Evolutionary conservation across 2,888 invertebrate genomes (phyloP), one percentile per base, ranked within the genome.

Genomic region (Antheraea assamensis): DNA sequence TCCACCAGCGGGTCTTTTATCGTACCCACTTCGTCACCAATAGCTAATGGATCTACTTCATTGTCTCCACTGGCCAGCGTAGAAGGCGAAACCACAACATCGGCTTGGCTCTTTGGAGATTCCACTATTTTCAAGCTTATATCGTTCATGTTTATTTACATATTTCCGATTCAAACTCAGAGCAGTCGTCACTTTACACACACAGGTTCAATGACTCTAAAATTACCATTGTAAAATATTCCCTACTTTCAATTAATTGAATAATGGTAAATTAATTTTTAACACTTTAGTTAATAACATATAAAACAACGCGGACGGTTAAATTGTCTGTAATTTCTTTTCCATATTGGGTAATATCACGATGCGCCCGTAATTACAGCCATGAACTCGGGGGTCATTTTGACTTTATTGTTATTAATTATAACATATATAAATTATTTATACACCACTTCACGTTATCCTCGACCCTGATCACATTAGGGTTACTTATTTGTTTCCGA

Each of bases 61-160:
- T 90, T 88, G 19, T 91, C 89, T 70, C 83, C 83, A 73, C 80
- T 80, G 42, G 83, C 78, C 77, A 89, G 88, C 77, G 83, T 83
- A 75, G 85, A 82, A 77, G 89, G 87, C 80, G 90, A 85, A 78
- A 85, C 85, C 77, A 84, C 89, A 75, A 82, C 86, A 76, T 80
- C 87, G 80, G 84, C 80, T 83, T 86, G 88, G 80, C 88, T 90
- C 87, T 92, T 92, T 78, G 88, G 89, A 85, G 92, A 89, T 88
- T 92, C 93, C 85, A 89, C 90, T 90, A 89, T 88, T 90, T 93
- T 93, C 83, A 92, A 88, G 84, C 88, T 92, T 90, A 90, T 90
- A 92, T 93, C 93, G 89, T 94, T 94, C 94, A 94, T 94, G 93
- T 93, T 94, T 94, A 94, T 93, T 93, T 93, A 94, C 94, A 94